phyloP scores from a whole-genome alignment of 2,888 invertebrate genomes.

The Panzeria rudis region DNA sequence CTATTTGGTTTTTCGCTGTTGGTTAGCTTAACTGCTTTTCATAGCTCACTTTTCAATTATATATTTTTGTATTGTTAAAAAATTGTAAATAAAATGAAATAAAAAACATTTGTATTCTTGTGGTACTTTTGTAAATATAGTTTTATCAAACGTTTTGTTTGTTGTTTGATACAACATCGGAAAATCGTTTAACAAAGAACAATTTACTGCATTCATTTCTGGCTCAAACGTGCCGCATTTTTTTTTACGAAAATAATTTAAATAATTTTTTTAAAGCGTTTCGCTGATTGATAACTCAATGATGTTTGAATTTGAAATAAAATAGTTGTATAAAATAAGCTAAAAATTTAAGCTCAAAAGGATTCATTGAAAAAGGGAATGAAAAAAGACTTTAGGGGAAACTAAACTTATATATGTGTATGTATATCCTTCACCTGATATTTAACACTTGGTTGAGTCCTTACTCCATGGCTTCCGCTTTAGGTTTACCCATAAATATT shows the following conservation, averaged over 20 bases:
- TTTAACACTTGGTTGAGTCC: no score
- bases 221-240: conserved; percentile 51
- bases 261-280: conserved; percentile 6
- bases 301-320: conserved; percentile 48
- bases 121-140: conserved; percentile 38
- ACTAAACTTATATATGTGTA: neutral
- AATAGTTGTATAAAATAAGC: conserved; percentile 29
- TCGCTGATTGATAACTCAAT: conserved; percentile 48
- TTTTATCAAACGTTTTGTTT: conserved; percentile 61
- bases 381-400: neutral
- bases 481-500: no score
- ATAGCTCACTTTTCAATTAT: conserved; percentile 68
- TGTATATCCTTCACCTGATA: no score
- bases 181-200: conserved; percentile 46
- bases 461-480: no score
- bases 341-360: conserved; percentile 27
- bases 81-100: neutral
- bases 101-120: conserved; percentile 25
- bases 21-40: conserved; percentile 52
- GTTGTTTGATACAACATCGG: conserved; percentile 10
- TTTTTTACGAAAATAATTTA: neutral
- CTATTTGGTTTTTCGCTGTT: neutral
- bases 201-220: conserved; percentile 48
- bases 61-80: conserved; percentile 11
- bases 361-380: neutral